Base-by-base conservation (phyloP, 1,140 invertebrate species). In the Lucilia sericata region DNA sequence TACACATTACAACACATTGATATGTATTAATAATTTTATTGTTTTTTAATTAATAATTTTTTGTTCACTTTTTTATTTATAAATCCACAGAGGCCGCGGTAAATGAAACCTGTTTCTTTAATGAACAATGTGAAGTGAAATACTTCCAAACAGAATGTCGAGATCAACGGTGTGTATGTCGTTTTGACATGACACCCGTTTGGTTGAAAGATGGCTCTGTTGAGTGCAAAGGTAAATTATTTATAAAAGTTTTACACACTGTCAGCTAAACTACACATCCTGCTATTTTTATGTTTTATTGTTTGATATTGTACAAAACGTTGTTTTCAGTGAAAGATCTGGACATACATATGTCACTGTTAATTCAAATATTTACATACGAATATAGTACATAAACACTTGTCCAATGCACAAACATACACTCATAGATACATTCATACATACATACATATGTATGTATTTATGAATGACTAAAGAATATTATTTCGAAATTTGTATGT, bases 51-150 rank as follows among this genome's bases (percentile, higher is more conserved):
- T 19, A 42, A 5, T 42, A 14, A 47, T 78, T 42, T 17, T 80
- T 51, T 49, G 12, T 80, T 8, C 10, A 49, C 42, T 30, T 83
- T 30, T 83, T 76, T 93, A 21, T 19, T 42, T 42, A 42, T 7
- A 42, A 19, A 21, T 21, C 19, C 65, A 70, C 65, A 97, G 96
- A 93, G 88, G 94, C 93, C 65, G 93, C 93, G 84, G 93, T 96
- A 86, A 96, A 96, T 92, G 95, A 96, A 87, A 93, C 94, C 42
- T 97, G 96, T 87, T 94, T 93, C 87, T 97, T 96, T 92, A 95
- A 94, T 91, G 95, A 96, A 87, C 96, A 97, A 92, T 96, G 96
- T 91, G 95, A 96, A 87, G 92, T 91, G 60, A 91, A 91, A 83
- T 93, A 94, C 74, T 92, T 92, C 76, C 93, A 95, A 91, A 96